These are phyloP conservation scores for Harmothoe impar DNA, from an alignment of 2,888 invertebrate species.

Conservation along the genomic window DNA sequence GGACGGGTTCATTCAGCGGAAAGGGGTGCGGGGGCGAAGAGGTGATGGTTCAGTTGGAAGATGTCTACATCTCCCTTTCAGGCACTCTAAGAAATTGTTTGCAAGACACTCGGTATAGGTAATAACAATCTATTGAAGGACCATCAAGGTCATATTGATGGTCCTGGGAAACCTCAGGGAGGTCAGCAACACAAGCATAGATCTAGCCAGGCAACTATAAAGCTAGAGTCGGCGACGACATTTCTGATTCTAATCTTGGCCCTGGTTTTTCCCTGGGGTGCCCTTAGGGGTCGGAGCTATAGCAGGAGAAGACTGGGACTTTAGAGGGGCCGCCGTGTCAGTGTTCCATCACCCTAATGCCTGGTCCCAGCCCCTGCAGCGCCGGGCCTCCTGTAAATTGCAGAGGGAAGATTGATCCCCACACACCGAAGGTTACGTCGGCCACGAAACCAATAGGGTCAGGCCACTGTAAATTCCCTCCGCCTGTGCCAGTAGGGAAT, in stretches of 20 bases:
- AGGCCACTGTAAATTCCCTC: too few species aligned
- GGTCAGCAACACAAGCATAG: too few species aligned
- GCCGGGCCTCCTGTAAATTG: background rate
- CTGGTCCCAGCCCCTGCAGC: background rate
- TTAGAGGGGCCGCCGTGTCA: background rate
- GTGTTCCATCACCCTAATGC: conserved; percentile 1
- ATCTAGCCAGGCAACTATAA: background rate
- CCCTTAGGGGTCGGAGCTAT: background rate
- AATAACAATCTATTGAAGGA: too few species aligned
- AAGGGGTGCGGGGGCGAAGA: too few species aligned
- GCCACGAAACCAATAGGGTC: conserved; percentile 31
- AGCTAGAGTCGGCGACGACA: background rate
- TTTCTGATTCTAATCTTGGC: background rate
- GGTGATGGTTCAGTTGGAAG: too few species aligned
- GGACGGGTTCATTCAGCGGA: too few species aligned
- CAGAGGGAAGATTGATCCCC: conserved; percentile 19
- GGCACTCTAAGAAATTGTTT: too few species aligned
- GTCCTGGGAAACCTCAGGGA: too few species aligned
- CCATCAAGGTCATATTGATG: too few species aligned
- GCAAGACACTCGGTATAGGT: too few species aligned
- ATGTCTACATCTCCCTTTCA: too few species aligned
- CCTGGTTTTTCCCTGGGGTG: background rate
- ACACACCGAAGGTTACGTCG: background rate
- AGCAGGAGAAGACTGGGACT: background rate
- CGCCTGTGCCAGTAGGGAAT: too few species aligned